Percentiles rank a stretch among this genome's conserved stretches.
phyloP scores from a whole-genome alignment of 2,888 invertebrate genomes.

The Zaprionus lineosus region DNA sequence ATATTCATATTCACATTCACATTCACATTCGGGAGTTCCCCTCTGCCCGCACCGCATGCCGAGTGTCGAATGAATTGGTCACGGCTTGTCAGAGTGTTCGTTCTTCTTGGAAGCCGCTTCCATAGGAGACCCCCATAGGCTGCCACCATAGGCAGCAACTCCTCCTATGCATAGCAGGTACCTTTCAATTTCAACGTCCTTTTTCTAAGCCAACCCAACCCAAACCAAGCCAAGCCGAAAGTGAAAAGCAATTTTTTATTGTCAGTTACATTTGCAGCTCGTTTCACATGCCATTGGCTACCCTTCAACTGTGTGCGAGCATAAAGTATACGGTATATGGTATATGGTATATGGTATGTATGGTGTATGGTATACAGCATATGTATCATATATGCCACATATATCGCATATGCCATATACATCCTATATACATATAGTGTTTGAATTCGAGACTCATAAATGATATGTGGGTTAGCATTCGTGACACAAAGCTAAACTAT shows the following conservation, averaged over 20 bases:
- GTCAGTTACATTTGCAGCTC: conserved; percentile 31
- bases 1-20: conserved; percentile 50
- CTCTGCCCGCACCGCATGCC: conserved; percentile 1
- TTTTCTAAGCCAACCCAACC: no score
- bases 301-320: no score
- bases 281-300: conserved; percentile 26
- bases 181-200: conserved; percentile 7
- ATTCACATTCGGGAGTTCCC: no score
- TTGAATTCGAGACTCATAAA: no score
- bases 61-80: conserved; percentile 46
- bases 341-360: not conserved
- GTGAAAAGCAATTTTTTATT: conserved; percentile 41
- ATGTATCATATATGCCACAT: not conserved
- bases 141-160: no score
- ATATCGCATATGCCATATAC: not conserved
- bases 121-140: no score
- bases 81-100: conserved; percentile 39
- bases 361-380: no score
- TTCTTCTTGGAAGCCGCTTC: conserved; percentile 33
- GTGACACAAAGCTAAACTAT: conserved; percentile 15
- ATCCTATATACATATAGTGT: not conserved
- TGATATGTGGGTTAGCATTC: not conserved
- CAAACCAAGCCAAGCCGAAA: conserved; percentile 19
- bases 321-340: not conserved
- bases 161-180: no score